A percentile compares a stretch with the other conserved stretches of the same genome.
These are phyloP conservation scores for Netelia fuscicornis DNA, from an alignment of 2,888 invertebrate genomes.

Conservation along the genomic window DNA sequence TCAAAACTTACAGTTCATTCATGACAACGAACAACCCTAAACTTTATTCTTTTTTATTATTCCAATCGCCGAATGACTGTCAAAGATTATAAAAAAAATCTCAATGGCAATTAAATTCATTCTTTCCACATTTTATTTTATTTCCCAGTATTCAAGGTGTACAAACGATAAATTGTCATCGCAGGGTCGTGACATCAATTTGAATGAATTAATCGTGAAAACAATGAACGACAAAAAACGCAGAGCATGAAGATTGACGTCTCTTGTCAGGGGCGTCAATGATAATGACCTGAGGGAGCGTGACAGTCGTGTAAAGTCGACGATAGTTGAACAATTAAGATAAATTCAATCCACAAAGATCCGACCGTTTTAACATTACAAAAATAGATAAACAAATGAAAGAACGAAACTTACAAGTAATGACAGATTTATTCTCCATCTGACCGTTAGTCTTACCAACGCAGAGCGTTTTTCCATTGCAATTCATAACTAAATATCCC, in stretches of 20 bases:
- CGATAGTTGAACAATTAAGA: neutral
- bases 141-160: neutral
- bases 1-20: neutral
- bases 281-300: constrained; percentile 69
- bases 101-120: constrained; percentile 21
- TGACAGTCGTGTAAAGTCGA: constrained; percentile 52
- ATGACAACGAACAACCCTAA: neutral
- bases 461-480: constrained; percentile 81
- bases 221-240: constrained; percentile 36
- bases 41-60: too few relatives aligned
- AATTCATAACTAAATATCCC: constrained; percentile 81
- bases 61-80: neutral
- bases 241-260: constrained; percentile 66
- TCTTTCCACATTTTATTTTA: neutral
- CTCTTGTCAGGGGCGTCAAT: constrained; percentile 68
- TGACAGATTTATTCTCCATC: constrained; percentile 90
- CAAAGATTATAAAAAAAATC: constrained; percentile 47
- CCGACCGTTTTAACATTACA: neutral
- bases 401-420: constrained; percentile 88
- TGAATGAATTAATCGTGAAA: constrained; percentile 40
- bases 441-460: constrained; percentile 74
- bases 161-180: constrained; percentile 11
- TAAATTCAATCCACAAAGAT: neutral
- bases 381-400: constrained; percentile 14
- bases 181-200: constrained; percentile 4